Base-by-base conservation (phyloP, 2,797 vertebrate genomes). In the Malacoraja senta region DNA sequence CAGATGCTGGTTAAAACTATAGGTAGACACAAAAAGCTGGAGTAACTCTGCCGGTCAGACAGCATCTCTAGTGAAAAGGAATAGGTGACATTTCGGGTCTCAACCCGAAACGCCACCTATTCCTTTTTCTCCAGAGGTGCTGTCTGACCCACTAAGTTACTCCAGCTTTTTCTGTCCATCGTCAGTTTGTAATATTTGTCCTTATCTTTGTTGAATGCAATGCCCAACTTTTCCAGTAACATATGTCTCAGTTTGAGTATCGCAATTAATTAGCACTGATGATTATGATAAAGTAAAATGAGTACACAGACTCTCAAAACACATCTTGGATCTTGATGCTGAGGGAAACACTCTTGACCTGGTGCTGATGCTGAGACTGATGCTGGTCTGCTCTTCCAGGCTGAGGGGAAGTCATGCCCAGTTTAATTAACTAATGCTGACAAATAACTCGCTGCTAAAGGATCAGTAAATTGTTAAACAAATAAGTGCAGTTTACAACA, bases 371-470 rank as follows among this genome's bases (percentile, higher is more conserved):
- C 61, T 74, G 68, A 72, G 15, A 44, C 19, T 91, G 88, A 32
- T 44, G 65, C 21, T 74, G 68, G 35, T 74, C 29, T 53, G 9
- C 65, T 91, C 15, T 10, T 26, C 26, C 35, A 71, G 7, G 29
- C 19, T 35, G 21, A 29, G 38, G 3, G 58, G 65, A 35, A 38
- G 58, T 91, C 90, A 29, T 35, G n/a, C 8, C 24, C 35, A 91
- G 21, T 91, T 72, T 74, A 91, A 91, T 90, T 72, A 21, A n/a
- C 71, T 53, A 74, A 91, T 91, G 24, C 65, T 44, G 90, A 44
- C 44, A 72, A 72, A 12, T 44, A 29, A 72, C 38, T 74, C 35
- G 15, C 38, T 29, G 35, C 32, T 38, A 71, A 74, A 91, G 68
- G 68, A 72, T 71, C 63, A 38, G 17, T 38, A 71, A 19, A 71